These are phyloP conservation scores for Macrosiphum euphorbiae DNA, from an alignment of 2,888 invertebrate genomes.

Conservation along the genomic window DNA sequence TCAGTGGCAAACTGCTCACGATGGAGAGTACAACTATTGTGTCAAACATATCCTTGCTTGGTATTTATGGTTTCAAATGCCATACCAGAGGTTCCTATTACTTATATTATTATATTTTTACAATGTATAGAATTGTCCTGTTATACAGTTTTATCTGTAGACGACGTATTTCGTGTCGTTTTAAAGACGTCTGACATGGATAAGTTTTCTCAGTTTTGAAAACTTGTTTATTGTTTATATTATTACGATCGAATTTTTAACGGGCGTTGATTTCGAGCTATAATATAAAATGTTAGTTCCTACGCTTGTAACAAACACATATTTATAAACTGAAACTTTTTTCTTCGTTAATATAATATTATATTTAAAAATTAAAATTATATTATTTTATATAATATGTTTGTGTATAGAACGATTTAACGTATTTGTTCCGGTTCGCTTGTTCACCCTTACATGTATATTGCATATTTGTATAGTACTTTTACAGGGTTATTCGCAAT, in stretches of 20 bases:
- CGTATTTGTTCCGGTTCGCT: background rate
- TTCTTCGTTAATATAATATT: background rate
- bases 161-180: background rate
- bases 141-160: no score
- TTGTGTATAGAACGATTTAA: background rate
- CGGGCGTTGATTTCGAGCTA: background rate
- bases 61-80: slow-evolving; percentile 3
- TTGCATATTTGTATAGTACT: background rate
- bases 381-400: no score
- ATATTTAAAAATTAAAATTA: no score
- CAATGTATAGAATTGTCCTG: background rate
- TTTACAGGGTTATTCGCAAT: background rate
- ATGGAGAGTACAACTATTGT: background rate
- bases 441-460: background rate
- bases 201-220: background rate
- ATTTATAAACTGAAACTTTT: background rate
- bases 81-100: background rate
- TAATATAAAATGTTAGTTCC: background rate
- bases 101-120: background rate
- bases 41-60: background rate
- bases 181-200: background rate
- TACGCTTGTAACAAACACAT: background rate
- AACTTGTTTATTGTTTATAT: background rate
- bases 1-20: slow-evolving; percentile 23
- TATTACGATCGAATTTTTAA: background rate